phyloP scores from a whole-genome alignment of 1,140 invertebrate genomes.

The Muscidifurax raptorellus region DNA sequence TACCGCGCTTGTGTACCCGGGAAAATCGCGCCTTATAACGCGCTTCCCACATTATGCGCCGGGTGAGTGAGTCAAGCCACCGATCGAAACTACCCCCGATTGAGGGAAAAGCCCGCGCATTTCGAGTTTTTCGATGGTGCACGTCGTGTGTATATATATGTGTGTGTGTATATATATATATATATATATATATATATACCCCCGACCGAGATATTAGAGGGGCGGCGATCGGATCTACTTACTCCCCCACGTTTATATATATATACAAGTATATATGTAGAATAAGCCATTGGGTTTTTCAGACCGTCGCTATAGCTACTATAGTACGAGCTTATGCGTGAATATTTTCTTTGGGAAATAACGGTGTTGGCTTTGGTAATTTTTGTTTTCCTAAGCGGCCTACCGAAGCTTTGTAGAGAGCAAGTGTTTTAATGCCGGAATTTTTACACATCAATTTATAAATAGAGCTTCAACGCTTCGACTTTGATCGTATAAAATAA shows the following conservation, averaged over 20 bases:
- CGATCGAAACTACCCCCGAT: background rate
- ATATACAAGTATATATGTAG: background rate
- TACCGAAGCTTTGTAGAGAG: background rate
- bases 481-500: too few relatives aligned
- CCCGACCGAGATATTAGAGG: background rate
- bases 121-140: background rate
- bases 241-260: background rate
- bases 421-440: background rate
- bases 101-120: background rate
- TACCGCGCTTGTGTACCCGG: too few relatives aligned
- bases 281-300: background rate
- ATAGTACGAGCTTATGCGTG: background rate
- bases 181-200: background rate
- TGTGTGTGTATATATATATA: too few relatives aligned
- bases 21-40: background rate
- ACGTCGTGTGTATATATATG: too few relatives aligned
- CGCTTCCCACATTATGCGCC: conserved; percentile 2
- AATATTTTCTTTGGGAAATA: background rate
- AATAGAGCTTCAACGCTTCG: too few relatives aligned
- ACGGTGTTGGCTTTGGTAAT: background rate
- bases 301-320: background rate
- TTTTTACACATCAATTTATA: background rate
- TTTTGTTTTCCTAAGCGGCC: background rate
- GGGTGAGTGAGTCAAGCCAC: background rate
- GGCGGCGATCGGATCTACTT: background rate